Conservation (phyloP, 1,140 invertebrate genomes). For the Ditylenchus dipsaci region DNA sequence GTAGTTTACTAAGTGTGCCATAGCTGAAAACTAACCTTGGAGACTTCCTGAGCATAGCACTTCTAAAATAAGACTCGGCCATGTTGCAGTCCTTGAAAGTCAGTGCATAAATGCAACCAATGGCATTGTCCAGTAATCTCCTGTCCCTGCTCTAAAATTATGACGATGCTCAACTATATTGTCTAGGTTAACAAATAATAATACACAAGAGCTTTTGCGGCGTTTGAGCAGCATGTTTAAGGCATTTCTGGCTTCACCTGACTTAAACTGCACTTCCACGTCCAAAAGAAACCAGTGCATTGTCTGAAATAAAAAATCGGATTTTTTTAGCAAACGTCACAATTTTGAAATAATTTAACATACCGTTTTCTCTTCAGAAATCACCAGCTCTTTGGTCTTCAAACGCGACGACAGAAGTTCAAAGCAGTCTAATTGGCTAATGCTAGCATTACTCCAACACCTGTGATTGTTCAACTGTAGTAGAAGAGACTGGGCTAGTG, state of each 20-base stretch:
- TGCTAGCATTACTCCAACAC: constrained; percentile 4
- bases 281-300: constrained; percentile 12
- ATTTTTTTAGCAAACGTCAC: too few species aligned
- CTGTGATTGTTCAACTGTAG: background rate
- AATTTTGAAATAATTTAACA: background rate
- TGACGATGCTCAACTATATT: background rate
- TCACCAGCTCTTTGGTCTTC: background rate
- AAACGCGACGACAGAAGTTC: background rate
- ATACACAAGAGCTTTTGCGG: constrained; percentile 1
- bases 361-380: background rate
- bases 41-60: constrained; percentile 2
- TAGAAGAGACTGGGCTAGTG: constrained; percentile 4
- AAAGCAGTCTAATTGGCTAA: constrained; percentile 9
- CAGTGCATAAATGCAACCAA: constrained; percentile 18
- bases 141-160: constrained; percentile 6
- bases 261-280: constrained; percentile 8
- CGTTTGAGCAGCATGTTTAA: constrained; percentile 3
- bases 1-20: too few species aligned
- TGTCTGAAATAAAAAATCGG: constrained; percentile 1
- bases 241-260: constrained; percentile 8
- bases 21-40: background rate
- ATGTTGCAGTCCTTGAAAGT: constrained; percentile 18
- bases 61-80: constrained; percentile 18
- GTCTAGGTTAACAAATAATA: background rate
- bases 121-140: constrained; percentile 14